Conservation (phyloP, 1,140 invertebrate genomes). For the Anoplophora glabripennis region DNA sequence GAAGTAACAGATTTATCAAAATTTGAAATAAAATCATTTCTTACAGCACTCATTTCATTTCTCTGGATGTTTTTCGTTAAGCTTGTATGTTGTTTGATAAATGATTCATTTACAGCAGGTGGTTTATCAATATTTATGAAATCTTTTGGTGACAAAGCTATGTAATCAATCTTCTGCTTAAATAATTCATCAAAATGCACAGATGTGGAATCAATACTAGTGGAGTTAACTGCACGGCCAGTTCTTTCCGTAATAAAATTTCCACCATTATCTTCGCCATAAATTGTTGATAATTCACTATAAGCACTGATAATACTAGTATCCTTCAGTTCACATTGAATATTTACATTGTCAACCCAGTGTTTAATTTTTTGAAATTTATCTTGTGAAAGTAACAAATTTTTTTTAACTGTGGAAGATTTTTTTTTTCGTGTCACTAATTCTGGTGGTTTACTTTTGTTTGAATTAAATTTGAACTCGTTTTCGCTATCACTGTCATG, state of each 20-base stretch:
- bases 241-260: conserved; percentile 13
- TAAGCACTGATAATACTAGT: conserved; percentile 25
- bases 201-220: conserved; percentile 18
- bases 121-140: neutral
- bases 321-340: conserved; percentile 11
- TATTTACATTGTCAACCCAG: conserved; percentile 32
- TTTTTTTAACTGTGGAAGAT: neutral
- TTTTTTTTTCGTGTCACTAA: too few species aligned
- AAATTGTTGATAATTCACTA: conserved; percentile 37
- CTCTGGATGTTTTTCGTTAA: too few species aligned
- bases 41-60: too few species aligned
- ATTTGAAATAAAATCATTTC: too few species aligned
- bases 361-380: conserved; percentile 26
- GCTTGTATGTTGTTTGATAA: too few species aligned
- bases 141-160: neutral
- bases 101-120: too few species aligned
- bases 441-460: too few species aligned
- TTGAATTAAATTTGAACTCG: too few species aligned
- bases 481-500: too few species aligned
- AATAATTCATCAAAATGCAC: conserved; percentile 41
- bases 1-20: too few species aligned
- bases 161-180: conserved; percentile 25
- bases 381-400: conserved; percentile 8
- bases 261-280: conserved; percentile 15
- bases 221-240: conserved; percentile 36